These are phyloP conservation scores for Pterophyllum scalare DNA, from an alignment of 2,113 vertebrate genomes.

Conservation along the genomic window DNA sequence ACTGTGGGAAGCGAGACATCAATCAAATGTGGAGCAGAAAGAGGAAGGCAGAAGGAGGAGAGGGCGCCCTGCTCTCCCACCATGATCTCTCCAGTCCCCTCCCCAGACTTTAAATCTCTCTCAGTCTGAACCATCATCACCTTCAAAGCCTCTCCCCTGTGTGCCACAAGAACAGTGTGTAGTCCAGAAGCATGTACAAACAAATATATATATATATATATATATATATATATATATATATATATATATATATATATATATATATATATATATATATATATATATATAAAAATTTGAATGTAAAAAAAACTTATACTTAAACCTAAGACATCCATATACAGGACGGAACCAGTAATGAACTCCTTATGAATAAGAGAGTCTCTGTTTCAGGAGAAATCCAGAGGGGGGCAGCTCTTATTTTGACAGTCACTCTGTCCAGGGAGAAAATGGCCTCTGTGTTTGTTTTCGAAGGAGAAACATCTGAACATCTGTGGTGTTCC, in stretches of 20 bases:
- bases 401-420: slow-evolving; percentile 57
- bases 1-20: slow-evolving; percentile 34
- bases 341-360: background rate
- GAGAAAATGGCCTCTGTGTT: slow-evolving; percentile 65
- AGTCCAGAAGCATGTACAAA: slow-evolving; percentile 16
- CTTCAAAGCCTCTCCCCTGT: background rate
- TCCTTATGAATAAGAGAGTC: slow-evolving; percentile 14
- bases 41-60: slow-evolving; percentile 26
- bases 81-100: slow-evolving; percentile 8
- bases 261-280: too few species aligned
- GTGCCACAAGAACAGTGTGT: background rate
- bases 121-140: slow-evolving; percentile 26
- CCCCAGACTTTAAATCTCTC: slow-evolving; percentile 45
- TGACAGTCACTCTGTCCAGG: slow-evolving; percentile 61
- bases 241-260: too few species aligned
- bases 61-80: slow-evolving; percentile 41
- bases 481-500: slow-evolving; percentile 76
- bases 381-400: slow-evolving; percentile 15
- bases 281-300: too few species aligned
- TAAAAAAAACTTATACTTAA: background rate
- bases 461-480: slow-evolving; percentile 76
- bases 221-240: too few species aligned
- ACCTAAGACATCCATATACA: background rate
- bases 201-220: background rate
- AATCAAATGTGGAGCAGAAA: slow-evolving; percentile 50